phyloP scores from a whole-genome alignment of 2,113 vertebrate species.

The Isurus oxyrinchus region DNA sequence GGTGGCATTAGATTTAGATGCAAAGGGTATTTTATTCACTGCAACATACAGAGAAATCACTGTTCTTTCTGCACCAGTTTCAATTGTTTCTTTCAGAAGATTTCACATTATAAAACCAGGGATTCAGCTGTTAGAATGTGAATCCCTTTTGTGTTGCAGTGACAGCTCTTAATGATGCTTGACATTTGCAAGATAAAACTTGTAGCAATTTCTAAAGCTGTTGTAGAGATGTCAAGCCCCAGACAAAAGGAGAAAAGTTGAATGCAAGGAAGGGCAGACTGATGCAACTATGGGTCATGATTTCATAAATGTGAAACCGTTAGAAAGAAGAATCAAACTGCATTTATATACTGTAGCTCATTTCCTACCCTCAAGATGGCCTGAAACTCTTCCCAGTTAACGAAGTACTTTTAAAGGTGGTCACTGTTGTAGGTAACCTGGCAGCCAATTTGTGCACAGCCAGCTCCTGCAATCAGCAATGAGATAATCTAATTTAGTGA shows the following conservation, averaged over 20 bases:
- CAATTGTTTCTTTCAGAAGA: background rate
- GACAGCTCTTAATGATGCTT: conserved; percentile 8
- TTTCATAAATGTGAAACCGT: background rate
- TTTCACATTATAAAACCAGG: background rate
- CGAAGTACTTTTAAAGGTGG: background rate
- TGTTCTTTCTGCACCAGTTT: background rate
- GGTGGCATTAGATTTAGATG: background rate
- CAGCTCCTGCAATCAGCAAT: background rate
- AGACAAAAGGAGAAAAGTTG: background rate
- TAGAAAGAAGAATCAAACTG: background rate
- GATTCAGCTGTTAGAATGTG: background rate
- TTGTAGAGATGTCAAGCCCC: background rate
- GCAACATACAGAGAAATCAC: background rate
- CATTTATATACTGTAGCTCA: background rate
- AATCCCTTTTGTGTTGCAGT: conserved; percentile 18
- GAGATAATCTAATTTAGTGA: background rate
- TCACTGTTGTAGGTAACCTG: background rate
- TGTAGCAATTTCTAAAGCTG: background rate
- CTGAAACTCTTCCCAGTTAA: background rate
- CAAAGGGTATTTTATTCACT: background rate
- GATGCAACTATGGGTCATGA: background rate
- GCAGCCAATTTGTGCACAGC: background rate
- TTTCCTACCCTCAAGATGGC: background rate
- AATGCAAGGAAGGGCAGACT: background rate
- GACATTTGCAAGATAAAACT: conserved; percentile 9